Percentiles rank a stretch among this genome's conserved stretches.
phyloP scores from a whole-genome alignment of 2,888 invertebrate species.

The Synergus gifuensis region DNA sequence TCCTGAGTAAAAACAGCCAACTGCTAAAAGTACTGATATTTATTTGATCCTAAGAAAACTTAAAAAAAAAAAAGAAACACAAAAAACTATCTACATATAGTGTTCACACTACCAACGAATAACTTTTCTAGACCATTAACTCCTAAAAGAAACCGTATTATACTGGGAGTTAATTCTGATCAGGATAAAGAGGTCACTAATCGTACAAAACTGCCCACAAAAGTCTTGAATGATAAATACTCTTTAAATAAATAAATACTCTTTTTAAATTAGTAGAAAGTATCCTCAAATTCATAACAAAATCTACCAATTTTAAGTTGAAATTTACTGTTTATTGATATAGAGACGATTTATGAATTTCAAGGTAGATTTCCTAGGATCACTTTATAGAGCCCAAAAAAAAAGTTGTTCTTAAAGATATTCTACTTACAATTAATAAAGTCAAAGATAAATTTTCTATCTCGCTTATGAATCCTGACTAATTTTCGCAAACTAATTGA shows the following conservation, averaged over 20 bases:
- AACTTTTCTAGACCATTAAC: background rate
- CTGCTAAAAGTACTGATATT: too few relatives aligned
- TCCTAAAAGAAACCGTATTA: background rate
- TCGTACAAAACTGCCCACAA: background rate
- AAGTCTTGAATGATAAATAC: background rate
- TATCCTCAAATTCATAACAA: background rate
- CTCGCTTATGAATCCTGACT: too few relatives aligned
- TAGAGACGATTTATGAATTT: background rate
- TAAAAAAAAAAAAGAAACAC: background rate
- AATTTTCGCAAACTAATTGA: too few relatives aligned
- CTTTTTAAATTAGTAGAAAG: background rate
- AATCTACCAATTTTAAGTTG: background rate
- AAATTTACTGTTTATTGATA: background rate
- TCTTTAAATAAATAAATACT: background rate
- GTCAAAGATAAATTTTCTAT: too few relatives aligned
- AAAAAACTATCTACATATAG: background rate
- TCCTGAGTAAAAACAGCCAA: background rate
- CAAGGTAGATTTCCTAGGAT: background rate
- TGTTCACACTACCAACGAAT: background rate
- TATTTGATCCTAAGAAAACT: background rate
- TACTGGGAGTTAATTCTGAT: background rate
- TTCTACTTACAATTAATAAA: too few relatives aligned
- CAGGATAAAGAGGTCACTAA: background rate
- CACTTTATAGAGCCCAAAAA: background rate
- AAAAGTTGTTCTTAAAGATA: background rate